Evolutionary conservation across 2,888 invertebrate genomes (phyloP), one percentile per base, ranked within the genome.

Genomic region (Eupithecia inturbata): DNA sequence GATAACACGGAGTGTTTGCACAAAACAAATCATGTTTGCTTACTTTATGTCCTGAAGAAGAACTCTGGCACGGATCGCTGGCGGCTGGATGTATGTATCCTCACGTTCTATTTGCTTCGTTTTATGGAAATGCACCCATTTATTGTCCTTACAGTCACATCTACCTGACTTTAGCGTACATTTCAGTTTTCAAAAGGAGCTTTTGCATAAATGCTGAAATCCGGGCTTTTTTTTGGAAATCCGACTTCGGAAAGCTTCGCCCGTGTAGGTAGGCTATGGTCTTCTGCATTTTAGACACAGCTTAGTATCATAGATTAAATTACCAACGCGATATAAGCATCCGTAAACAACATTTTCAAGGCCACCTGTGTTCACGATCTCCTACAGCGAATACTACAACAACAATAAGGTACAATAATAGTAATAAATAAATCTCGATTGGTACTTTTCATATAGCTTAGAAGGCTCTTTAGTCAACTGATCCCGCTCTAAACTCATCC

Each of bases 1-100:
- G 89, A 92, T 89, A 91, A 91, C 87, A 83, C 85, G 87, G 85
- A 83, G 76, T 92, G 90, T 94, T 93, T 93, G 92, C 84, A 83
- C 85, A 82, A 87, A 89, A 91, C 89, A 92, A 92, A 92, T 91
- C 88, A 83, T 92, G 88, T 92, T 93, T 92, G 88, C 88, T 85
- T 87, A 87, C 84, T 89, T 91, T 89, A 88, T 91, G 89, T 87
- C 87, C 85, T 85, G 83, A 86, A 83, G 83, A 86, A 83, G 87
- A 88, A 88, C 84, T 85, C 83, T 86, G 84, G 86, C 83, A 86
- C 83, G 87, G 89, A 90, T 91, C 88, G 85, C 87, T 85, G 84
- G 84, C 82, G 81, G 82, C 83, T 79, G 81, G 77, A 84, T 85
- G 83, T 86, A 88, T 90, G 90, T 88, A 85, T 84, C 88, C 90